phyloP scores from a whole-genome alignment of 64 coral and sea anemone genomes.

The Catalaphyllia jardinei region DNA sequence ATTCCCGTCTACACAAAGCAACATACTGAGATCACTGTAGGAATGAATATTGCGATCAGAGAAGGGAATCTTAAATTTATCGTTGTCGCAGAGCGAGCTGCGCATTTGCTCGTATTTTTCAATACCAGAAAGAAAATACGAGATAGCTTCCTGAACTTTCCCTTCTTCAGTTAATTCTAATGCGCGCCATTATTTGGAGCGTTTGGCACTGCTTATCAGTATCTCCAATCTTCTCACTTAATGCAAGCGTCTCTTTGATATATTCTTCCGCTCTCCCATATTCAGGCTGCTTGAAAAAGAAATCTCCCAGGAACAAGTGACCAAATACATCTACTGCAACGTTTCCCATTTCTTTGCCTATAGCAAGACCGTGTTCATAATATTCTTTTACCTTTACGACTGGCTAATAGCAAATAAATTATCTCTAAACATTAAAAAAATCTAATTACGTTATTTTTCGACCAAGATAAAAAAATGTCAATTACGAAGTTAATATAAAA shows the following conservation, averaged over 20 bases:
- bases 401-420: too few relatives aligned
- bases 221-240: background rate
- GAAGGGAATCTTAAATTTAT: background rate
- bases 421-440: too few relatives aligned
- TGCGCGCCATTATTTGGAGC: background rate
- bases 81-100: background rate
- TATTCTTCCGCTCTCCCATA: background rate
- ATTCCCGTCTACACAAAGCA: background rate
- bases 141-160: background rate
- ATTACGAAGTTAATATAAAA: too few relatives aligned
- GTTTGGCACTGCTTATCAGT: background rate
- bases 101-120: background rate
- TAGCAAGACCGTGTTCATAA: background rate
- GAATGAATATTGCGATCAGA: background rate
- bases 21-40: background rate
- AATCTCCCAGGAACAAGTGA: background rate
- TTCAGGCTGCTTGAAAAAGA: background rate
- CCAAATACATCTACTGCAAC: background rate
- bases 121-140: background rate
- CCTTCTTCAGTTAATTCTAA: background rate
- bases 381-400: background rate
- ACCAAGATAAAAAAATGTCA: too few relatives aligned
- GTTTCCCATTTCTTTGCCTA: background rate
- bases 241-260: background rate
- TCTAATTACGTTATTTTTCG: too few relatives aligned